Base-by-base conservation (phyloP, 1,140 invertebrate species). In the Tribolium madens region DNA sequence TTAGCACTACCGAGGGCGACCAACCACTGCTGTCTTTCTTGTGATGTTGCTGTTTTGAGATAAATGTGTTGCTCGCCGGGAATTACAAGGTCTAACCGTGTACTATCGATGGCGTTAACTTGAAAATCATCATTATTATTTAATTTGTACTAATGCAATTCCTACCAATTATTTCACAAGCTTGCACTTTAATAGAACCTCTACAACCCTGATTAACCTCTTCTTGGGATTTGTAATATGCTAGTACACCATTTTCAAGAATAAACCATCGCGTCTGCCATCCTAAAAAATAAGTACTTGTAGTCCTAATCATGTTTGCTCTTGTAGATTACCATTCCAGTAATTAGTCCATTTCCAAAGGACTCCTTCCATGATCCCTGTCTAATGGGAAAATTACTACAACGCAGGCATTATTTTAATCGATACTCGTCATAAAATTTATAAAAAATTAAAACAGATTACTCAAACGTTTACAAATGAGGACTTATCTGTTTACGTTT, bases 221-320 rank as follows among this genome's bases (percentile, higher is more conserved):
- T 79, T 95, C 93, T 83, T 93, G 90, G 2, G 93, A 94, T 85
- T 93, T 93, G 84, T 95, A 95, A 85, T 95, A 95, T 0, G 93
- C 93, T 80, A 95, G 84, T 57, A 94, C 89, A 33, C 93, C 93
- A 87, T 94, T 91, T 81, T 94, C 92, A 79, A 95, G 87, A 50
- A 95, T 89, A 88, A 95, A 95, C 93, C 93, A 95, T 83, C 94
- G 88, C 14, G 93, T 94, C 86, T 95, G 94, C 94, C 94, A 95
- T 76, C 93, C 94, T 94, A 83, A 84, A 60, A 77, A 83, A 79
- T 36, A 53, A 50, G 36, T 78, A 46, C 3, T 31, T 50, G 18
- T 13, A 15, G 69, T 72, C 76, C 80, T 42, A n/a, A 42, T 26
- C 36, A 31, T 42, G 2, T 26, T 4, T 26, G 21, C 6, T 26